These are phyloP conservation scores for Onychostruthus taczanowskii DNA, from an alignment of 2,113 vertebrate genomes.

Conservation along the genomic window DNA sequence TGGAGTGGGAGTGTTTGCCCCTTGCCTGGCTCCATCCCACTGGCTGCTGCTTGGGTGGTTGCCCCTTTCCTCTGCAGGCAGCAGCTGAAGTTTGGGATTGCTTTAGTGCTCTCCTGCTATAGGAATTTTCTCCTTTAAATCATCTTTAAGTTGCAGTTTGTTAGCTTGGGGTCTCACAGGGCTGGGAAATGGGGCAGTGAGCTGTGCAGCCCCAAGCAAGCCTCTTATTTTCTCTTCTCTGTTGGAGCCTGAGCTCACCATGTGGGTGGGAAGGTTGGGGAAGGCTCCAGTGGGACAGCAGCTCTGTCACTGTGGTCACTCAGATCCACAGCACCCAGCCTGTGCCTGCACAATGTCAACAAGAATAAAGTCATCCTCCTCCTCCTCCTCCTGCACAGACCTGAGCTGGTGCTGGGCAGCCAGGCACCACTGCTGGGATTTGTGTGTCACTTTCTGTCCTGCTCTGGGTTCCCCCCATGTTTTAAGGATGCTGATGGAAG, in stretches of 20 bases:
- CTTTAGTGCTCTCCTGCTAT: neutral
- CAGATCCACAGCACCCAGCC: neutral
- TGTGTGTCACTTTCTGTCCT: neutral
- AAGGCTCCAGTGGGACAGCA: rapidly evolving
- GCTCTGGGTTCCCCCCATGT: neutral
- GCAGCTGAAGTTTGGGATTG: neutral
- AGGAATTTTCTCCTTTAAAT: neutral
- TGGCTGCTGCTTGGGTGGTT: neutral
- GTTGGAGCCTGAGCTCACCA: neutral
- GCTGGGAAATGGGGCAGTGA: neutral
- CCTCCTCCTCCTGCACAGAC: neutral
- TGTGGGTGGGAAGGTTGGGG: neutral
- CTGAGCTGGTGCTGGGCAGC: neutral
- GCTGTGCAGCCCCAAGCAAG: neutral
- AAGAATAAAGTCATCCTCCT: neutral
- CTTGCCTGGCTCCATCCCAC: neutral
- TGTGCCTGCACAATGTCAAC: neutral
- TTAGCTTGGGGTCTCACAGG: neutral
- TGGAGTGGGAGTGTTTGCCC: rapidly evolving
- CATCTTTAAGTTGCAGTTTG: neutral
- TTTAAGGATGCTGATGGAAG: neutral
- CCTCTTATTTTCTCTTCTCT: neutral
- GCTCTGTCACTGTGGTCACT: neutral
- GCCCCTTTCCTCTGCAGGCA: neutral
- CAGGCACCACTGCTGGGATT: neutral